phyloP scores from a whole-genome alignment of 2,888 invertebrate species.

The Yponomeuta cagnagella region DNA sequence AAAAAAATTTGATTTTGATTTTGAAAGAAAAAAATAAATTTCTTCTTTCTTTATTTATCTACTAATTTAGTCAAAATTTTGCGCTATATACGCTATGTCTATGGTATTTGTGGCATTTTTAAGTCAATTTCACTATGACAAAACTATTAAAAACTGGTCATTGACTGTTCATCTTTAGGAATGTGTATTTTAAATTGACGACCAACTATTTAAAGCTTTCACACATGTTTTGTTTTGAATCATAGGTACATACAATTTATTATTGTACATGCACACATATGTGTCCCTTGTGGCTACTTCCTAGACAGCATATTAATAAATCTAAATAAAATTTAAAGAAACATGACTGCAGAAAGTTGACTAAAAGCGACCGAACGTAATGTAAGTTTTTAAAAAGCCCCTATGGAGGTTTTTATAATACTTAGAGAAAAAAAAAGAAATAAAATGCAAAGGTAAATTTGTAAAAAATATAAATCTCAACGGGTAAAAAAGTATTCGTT shows the following conservation, averaged over 20 bases:
- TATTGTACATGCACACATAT: background rate
- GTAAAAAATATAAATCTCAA: slow-evolving; percentile 60
- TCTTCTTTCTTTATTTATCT: no score
- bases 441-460: slow-evolving; percentile 70
- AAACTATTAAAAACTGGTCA: no score
- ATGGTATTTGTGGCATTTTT: no score
- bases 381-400: slow-evolving; percentile 72
- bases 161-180: no score
- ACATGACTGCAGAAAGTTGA: slow-evolving; percentile 62
- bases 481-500: slow-evolving; percentile 74
- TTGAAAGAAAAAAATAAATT: no score
- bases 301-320: slow-evolving; percentile 54
- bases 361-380: slow-evolving; percentile 60
- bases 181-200: no score
- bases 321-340: slow-evolving; percentile 39
- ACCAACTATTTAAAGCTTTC: no score
- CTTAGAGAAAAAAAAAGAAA: slow-evolving; percentile 52
- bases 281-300: slow-evolving; percentile 19
- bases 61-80: no score
- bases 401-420: slow-evolving; percentile 73
- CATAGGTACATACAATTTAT: background rate
- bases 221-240: background rate
- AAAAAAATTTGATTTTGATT: no score
- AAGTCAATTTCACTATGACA: no score
- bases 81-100: no score